Percentiles rank a stretch among this genome's conserved stretches.
These are phyloP conservation scores for Rhabditophanes sp. DNA, from an alignment of 2,888 invertebrate genomes.

Conservation along the genomic window DNA sequence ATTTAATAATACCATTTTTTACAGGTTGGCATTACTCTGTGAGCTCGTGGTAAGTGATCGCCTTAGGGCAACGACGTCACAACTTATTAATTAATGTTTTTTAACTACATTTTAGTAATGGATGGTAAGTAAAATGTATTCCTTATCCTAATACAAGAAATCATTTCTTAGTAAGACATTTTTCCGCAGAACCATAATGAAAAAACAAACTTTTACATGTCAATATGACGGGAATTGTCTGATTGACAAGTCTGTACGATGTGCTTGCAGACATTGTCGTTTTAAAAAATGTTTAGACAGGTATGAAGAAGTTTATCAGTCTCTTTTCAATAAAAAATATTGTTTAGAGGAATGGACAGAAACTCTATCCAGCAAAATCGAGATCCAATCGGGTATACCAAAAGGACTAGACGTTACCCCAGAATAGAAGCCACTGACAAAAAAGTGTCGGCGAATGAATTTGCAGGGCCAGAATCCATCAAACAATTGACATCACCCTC, in stretches of 20 bases:
- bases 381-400: constrained; percentile 42
- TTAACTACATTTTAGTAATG: constrained; percentile 38
- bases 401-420: constrained; percentile 38
- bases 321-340: constrained; percentile 8
- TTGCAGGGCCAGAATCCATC: not conserved
- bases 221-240: constrained; percentile 32
- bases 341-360: constrained; percentile 10
- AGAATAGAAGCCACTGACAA: constrained; percentile 7
- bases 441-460: not conserved
- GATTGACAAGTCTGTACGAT: constrained; percentile 34
- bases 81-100: no score
- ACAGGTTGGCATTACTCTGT: no score
- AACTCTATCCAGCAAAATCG: constrained; percentile 39
- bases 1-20: no score
- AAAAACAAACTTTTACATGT: constrained; percentile 37
- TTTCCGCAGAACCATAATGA: constrained; percentile 42
- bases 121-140: constrained; percentile 21
- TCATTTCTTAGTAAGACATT: constrained; percentile 34
- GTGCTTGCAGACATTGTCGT: constrained; percentile 41
- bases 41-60: no score
- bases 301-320: not conserved
- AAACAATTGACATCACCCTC: constrained; percentile 5
- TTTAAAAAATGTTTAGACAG: constrained; percentile 14
- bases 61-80: no score
- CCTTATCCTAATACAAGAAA: not conserved